Evolutionary conservation across 1,140 invertebrate genomes (phyloP), one percentile per base, ranked within the genome.

Genomic region (Caenorhabditis inopinata): DNA sequence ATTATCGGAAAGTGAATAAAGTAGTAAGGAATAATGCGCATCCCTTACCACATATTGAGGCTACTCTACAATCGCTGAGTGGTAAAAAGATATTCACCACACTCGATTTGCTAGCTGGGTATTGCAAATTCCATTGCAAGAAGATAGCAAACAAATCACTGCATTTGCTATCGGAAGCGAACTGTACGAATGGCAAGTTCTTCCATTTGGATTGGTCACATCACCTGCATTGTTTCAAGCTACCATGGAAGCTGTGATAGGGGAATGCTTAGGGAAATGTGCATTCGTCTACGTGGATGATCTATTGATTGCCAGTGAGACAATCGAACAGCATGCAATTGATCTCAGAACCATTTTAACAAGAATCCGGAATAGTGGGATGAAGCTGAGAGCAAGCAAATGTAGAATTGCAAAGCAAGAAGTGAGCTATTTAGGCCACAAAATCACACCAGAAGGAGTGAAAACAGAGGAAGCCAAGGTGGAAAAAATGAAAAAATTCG

Each of bases 31-130:
- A 85, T 62, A 90, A 92, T 83, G 85, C 80, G 25, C 92, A 90
- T 83, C 91, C 91, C 85, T 74, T 92, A 1, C 91, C 90, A 0
- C 42, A 85, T 3, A 90, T 92, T 23, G 89, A 91, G n/a, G 89
- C 91, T 29, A 85, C 83, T 7, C 76, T 92, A 5, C 82, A 89
- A 35, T 78, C 74, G 3, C 79, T 92, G 1, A n/a, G 81, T 0
- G 89, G 89, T 3, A 85, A 85, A 12, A 87, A 75, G 16, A 85
- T 89, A 21, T 91, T 91, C 78, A 86, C 85, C 0, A 86, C 88
- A 0, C 83, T 92, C 1, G 91, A 91, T 87, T 82, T 91, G 9
- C 18, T 46, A 5, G 35, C 53, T 1, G 78, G 62, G 9, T 79
- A 16, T 49, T 79, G 78, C 78, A 79, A 25, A 42, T 68, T 49